Evolutionary conservation across 2,797 vertebrate species (phyloP).

Genomic region (Champsocephalus esox): DNA sequence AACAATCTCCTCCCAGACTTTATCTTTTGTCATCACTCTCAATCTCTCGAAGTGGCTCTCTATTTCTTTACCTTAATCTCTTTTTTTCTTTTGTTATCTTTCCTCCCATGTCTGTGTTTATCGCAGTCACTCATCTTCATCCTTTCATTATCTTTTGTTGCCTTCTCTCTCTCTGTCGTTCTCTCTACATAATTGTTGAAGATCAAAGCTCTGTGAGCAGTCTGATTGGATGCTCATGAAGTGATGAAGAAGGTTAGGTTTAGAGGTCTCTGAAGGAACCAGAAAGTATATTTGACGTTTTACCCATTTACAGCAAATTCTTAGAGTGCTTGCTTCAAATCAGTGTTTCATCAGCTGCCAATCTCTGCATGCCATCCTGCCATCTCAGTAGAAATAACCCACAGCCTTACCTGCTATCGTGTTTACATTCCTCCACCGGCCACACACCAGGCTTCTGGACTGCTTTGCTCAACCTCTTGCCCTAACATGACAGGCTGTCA

Average conservation of each 20-base stretch:
- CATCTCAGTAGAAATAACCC: conserved; percentile 14
- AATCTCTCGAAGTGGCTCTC: not conserved
- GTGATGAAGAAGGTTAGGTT: conserved; percentile 23
- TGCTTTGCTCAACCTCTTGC: conserved; percentile 54
- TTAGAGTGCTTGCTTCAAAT: conserved; percentile 30
- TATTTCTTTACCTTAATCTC: not conserved
- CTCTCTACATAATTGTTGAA: conserved; percentile 33
- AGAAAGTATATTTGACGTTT: conserved; percentile 20
- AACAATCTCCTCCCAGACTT: conserved; percentile 55
- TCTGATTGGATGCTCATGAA: conserved; percentile 42
- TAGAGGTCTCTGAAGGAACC: conserved; percentile 7
- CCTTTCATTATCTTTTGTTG: conserved; percentile 32
- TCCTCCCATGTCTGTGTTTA: conserved; percentile 30
- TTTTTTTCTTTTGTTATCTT: conserved; percentile 24
- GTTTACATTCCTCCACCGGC: conserved; percentile 40
- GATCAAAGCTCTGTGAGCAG: conserved; percentile 53
- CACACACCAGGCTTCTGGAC: conserved; percentile 25
- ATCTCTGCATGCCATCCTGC: conserved; percentile 17
- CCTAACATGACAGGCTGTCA: conserved; percentile 71
- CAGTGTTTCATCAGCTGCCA: conserved; percentile 22
- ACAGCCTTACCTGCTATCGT: conserved; percentile 40
- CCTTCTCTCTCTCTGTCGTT: conserved; percentile 3
- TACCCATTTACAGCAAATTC: conserved; percentile 10
- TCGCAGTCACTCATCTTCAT: conserved; percentile 38
- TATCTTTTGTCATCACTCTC: conserved; percentile 4